phyloP scores from a whole-genome alignment of 23 tunicate genomes.

The Halocynthia roretzi region DNA sequence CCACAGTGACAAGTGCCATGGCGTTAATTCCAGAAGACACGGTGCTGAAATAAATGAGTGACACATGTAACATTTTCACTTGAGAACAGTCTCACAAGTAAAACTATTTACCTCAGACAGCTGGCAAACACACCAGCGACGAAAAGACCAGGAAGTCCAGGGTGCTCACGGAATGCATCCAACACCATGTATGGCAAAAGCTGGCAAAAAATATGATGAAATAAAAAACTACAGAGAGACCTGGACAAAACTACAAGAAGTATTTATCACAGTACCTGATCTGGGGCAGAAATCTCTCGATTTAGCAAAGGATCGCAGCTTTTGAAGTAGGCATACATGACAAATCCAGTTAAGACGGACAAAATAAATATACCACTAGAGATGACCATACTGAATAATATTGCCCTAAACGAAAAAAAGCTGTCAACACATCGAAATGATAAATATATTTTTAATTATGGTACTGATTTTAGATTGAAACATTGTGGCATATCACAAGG shows the following conservation, averaged over 20 bases:
- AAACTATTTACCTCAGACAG: constrained; percentile 51
- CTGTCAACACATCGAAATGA: too few relatives aligned
- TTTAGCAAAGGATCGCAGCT: constrained; percentile 51
- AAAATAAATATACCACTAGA: constrained; percentile 10
- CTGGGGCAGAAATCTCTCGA: constrained; percentile 20
- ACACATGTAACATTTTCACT: too few relatives aligned
- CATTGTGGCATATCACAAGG: too few relatives aligned
- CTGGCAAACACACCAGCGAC: constrained; percentile 70
- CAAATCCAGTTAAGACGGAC: constrained; percentile 32
- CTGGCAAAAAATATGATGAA: constrained; percentile 18
- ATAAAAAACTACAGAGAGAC: not conserved
- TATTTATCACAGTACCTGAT: constrained; percentile 27
- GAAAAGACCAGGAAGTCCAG: constrained; percentile 77
- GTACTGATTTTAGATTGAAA: too few relatives aligned
- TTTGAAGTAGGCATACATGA: constrained; percentile 46
- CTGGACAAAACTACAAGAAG: not conserved
- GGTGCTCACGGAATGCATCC: constrained; percentile 41
- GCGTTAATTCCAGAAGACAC: constrained; percentile 68
- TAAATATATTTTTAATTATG: too few relatives aligned
- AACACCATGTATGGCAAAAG: constrained; percentile 64
- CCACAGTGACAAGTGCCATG: constrained; percentile 46
- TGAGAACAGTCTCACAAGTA: not conserved
- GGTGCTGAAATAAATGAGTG: constrained; percentile 21
- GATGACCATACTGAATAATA: constrained; percentile 13
- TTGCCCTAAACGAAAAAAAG: constrained; percentile 3